phyloP scores from a whole-genome alignment of 2,113 vertebrate species.

The Gasterosteus aculeatus region DNA sequence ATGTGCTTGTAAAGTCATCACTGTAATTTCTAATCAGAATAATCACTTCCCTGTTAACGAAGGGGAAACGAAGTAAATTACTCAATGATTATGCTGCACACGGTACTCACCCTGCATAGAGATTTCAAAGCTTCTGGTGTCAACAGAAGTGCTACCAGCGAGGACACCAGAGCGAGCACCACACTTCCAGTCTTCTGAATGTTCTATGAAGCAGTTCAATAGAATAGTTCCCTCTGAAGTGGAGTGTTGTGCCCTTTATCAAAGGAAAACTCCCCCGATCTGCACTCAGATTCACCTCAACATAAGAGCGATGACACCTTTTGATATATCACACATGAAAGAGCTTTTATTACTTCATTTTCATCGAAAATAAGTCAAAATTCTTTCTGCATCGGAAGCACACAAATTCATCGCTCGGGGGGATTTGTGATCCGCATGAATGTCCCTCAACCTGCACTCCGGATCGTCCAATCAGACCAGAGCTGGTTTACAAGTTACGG shows the following conservation, averaged over 20 bases:
- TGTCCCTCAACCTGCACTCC: background rate
- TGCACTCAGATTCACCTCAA: background rate
- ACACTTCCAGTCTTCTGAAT: background rate
- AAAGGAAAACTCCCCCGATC: background rate
- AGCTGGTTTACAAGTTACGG: background rate
- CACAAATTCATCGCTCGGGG: background rate
- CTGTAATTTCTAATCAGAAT: background rate
- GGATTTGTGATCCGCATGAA: background rate
- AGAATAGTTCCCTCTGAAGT: background rate
- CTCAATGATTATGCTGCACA: background rate
- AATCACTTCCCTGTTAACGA: background rate
- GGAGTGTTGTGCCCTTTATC: background rate
- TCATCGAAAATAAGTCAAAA: background rate
- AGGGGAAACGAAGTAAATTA: background rate
- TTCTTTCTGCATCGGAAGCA: conserved; percentile 17
- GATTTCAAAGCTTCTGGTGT: background rate
- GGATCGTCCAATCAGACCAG: background rate
- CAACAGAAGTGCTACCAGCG: background rate
- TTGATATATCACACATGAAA: conserved; percentile 28
- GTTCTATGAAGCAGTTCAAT: background rate
- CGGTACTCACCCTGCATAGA: background rate
- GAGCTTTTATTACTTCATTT: background rate
- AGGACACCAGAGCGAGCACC: background rate
- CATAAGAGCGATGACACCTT: background rate
- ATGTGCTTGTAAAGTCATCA: background rate